Evolutionary conservation across 2,113 vertebrate species (phyloP).

Genomic region (Colaptes auratus): DNA sequence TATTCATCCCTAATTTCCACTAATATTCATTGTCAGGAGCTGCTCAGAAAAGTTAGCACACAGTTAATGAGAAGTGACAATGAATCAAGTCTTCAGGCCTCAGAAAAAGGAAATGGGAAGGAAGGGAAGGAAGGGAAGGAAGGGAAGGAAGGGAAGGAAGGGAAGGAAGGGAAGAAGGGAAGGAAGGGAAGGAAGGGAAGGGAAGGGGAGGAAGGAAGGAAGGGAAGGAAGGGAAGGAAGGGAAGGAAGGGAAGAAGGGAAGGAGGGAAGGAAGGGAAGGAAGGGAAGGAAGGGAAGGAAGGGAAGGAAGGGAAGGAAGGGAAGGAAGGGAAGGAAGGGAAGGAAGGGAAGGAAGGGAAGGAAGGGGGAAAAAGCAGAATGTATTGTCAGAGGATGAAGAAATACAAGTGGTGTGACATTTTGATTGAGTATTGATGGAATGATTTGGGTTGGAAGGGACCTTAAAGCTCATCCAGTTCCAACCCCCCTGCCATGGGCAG

Average conservation of each 20-base stretch:
- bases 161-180: neutral
- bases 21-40: neutral
- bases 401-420: neutral
- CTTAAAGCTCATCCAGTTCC: too few relatives aligned
- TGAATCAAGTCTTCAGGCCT: neutral
- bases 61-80: neutral
- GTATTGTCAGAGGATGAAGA: neutral
- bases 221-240: neutral
- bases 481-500: too few relatives aligned
- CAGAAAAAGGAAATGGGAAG: neutral
- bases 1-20: too few relatives aligned
- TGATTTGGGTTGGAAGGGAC: too few relatives aligned
- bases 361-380: neutral
- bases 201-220: too few relatives aligned
- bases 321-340: too few relatives aligned
- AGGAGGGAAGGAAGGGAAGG: neutral
- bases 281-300: neutral
- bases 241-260: neutral
- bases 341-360: too few relatives aligned
- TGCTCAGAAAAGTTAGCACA: neutral
- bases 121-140: neutral
- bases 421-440: neutral
- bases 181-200: neutral
- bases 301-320: neutral
- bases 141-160: neutral